Conservation (phyloP, 2,113 vertebrate species). For the Nannospalax galili region DNA sequence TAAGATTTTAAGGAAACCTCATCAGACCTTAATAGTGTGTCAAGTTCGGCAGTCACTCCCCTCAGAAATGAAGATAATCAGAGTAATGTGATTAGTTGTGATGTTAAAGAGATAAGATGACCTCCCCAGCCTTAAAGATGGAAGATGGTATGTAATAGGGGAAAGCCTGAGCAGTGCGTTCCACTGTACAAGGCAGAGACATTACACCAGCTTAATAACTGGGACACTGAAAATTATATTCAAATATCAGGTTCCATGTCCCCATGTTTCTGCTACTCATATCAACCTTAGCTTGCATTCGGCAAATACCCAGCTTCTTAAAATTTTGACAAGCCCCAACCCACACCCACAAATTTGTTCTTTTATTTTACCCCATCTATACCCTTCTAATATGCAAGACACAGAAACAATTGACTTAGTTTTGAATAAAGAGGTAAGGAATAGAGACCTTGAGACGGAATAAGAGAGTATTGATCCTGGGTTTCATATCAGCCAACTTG, state of each 20-base stretch:
- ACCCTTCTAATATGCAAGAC: neutral
- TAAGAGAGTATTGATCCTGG: neutral
- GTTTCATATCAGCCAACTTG: neutral
- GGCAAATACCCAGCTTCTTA: conserved; percentile 72
- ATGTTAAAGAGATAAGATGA: neutral
- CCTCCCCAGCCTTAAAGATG: neutral
- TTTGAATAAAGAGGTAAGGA: conserved; percentile 21
- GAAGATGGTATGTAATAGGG: neutral
- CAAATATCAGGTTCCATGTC: conserved; percentile 23
- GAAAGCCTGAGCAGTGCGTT: neutral
- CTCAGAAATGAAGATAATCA: neutral
- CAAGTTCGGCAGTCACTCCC: neutral
- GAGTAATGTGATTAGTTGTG: neutral
- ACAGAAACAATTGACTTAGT: conserved; percentile 19
- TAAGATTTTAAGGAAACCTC: neutral
- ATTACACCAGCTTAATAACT: neutral
- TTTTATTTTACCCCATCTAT: conserved; percentile 22
- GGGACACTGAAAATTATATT: conserved; percentile 20
- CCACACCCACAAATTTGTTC: neutral
- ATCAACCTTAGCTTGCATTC: conserved; percentile 51
- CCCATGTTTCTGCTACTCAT: conserved; percentile 56
- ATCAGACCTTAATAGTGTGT: neutral
- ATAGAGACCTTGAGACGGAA: neutral
- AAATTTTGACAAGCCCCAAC: conserved; percentile 24
- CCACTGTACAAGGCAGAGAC: neutral